phyloP scores from a whole-genome alignment of 2,888 invertebrate species.

The Synanthedon vespiformis region DNA sequence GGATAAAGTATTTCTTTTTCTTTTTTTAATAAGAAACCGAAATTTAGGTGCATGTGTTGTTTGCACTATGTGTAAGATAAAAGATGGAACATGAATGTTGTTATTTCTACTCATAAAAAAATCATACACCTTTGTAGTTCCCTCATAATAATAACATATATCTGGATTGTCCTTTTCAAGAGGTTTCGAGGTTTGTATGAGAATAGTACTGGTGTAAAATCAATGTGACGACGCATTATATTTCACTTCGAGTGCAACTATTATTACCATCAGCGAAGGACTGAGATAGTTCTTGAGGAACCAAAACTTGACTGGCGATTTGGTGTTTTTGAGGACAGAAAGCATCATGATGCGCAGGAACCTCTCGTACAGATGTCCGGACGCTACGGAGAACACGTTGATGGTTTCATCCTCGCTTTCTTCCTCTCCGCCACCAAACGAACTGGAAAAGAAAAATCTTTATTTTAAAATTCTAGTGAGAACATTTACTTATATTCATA shows the following conservation, averaged over 20 bases:
- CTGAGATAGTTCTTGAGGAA: constrained; percentile 99
- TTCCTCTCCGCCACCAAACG: constrained; percentile 69
- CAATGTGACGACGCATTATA: neutral
- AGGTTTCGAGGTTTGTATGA: neutral
- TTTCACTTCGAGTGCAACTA: neutral
- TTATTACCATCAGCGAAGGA: constrained; percentile 87
- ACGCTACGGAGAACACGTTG: constrained; percentile 98
- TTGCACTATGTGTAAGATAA: too few species aligned
- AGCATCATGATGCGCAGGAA: constrained; percentile 99
- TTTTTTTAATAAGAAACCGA: too few species aligned
- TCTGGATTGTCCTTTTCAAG: too few species aligned
- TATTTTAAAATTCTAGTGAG: too few species aligned
- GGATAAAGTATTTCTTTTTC: too few species aligned
- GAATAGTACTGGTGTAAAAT: neutral
- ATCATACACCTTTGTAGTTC: too few species aligned
- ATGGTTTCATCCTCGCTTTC: constrained; percentile 82
- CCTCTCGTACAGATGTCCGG: constrained; percentile 97
- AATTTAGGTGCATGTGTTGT: too few species aligned
- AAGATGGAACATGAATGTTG: too few species aligned
- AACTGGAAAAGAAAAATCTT: constrained; percentile 36
- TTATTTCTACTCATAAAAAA: too few species aligned
- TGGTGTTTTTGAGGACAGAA: constrained; percentile 94
- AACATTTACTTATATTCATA: too few species aligned
- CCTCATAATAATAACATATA: too few species aligned
- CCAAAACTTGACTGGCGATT: constrained; percentile 98